Conservation (phyloP, 1,140 invertebrate species). For the Ostrea edulis region DNA sequence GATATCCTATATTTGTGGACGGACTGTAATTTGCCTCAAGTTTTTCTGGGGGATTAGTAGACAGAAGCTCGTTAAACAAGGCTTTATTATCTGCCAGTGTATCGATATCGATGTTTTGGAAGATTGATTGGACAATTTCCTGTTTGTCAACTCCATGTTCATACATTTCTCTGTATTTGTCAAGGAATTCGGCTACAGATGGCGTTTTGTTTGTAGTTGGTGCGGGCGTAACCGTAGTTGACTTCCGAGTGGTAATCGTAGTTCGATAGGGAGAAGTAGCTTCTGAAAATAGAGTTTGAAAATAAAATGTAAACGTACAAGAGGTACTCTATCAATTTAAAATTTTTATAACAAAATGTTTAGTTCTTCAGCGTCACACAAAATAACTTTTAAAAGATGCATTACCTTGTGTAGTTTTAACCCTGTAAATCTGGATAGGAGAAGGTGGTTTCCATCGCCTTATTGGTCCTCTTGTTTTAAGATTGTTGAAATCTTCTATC, state of each 20-base stretch:
- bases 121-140: not conserved
- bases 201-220: not conserved
- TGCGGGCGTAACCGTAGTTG: not conserved
- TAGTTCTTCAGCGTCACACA: too few relatives aligned
- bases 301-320: not conserved
- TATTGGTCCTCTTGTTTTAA: not conserved
- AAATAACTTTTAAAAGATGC: too few relatives aligned
- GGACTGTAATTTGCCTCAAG: conserved; percentile 13
- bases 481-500: not conserved
- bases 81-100: not conserved
- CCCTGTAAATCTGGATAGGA: not conserved
- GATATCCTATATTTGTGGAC: not conserved
- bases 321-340: not conserved
- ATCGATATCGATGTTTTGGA: conserved; percentile 7
- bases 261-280: not conserved
- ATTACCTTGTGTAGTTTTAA: not conserved
- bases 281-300: not conserved
- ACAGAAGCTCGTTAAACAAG: not conserved
- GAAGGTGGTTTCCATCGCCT: not conserved
- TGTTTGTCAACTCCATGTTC: conserved; percentile 8
- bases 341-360: too few relatives aligned
- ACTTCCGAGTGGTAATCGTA: not conserved
- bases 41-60: not conserved
- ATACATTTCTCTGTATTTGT: conserved; percentile 11
- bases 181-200: not conserved